Percentiles rank a stretch among this genome's conserved stretches.
These are phyloP conservation scores for Cyclophora punctaria DNA, from an alignment of 2,888 invertebrate species.

Conservation along the genomic window DNA sequence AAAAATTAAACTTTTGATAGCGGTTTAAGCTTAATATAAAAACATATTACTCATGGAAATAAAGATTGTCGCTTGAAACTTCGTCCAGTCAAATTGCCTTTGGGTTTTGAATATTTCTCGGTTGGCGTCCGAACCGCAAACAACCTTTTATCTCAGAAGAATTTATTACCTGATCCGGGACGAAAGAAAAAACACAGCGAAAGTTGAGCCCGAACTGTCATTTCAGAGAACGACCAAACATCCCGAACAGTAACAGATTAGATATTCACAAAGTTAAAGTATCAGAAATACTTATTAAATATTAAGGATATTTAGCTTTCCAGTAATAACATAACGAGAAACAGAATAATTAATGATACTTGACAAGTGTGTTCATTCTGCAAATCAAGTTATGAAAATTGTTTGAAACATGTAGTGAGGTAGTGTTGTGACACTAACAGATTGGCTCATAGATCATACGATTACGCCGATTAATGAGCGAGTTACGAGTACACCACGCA, in stretches of 20 bases:
- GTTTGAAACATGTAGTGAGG: too few relatives aligned
- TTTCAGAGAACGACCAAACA: not conserved
- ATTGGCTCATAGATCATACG: too few relatives aligned
- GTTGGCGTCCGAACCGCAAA: not conserved
- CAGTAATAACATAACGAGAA: constrained; percentile 8
- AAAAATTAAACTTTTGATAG: too few relatives aligned
- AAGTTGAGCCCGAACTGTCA: too few relatives aligned
- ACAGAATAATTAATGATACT: constrained; percentile 7
- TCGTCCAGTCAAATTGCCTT: constrained; percentile 6
- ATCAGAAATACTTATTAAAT: constrained; percentile 6
- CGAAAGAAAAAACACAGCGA: too few relatives aligned
- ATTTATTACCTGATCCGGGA: constrained; percentile 1
- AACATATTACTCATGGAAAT: not conserved
- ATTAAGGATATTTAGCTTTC: constrained; percentile 11
- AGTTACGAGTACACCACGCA: too few relatives aligned
- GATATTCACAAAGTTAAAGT: constrained; percentile 6
- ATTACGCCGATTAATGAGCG: too few relatives aligned
- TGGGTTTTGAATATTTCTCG: constrained; percentile 4
- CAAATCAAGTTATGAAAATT: too few relatives aligned
- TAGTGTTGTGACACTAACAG: too few relatives aligned
- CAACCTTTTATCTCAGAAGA: constrained; percentile 1
- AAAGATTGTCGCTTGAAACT: constrained; percentile 6
- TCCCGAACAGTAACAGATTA: constrained; percentile 1
- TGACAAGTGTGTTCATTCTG: not conserved
- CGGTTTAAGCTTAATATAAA: constrained; percentile 10